Evolutionary conservation across 2,113 vertebrate genomes (phyloP), one percentile per base, ranked within the genome.

Genomic region (Myxocyprinus asiaticus): DNA sequence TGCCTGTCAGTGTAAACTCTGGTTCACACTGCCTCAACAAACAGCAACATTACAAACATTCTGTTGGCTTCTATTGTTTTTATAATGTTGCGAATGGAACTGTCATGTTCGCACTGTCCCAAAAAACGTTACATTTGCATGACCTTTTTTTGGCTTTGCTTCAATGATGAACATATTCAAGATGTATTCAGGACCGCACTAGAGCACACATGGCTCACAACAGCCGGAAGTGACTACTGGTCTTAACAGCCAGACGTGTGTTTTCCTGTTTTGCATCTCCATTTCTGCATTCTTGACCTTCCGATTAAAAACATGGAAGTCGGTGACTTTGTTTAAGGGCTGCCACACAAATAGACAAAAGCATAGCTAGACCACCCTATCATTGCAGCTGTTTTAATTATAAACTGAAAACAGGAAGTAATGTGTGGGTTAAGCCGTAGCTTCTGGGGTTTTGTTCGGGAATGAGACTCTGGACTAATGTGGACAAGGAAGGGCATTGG

Each of bases 141-240:
- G 22, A 33, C 22, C 3, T 33, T 33, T 33, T 33, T 33, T 33
- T 33, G 22, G 22, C 22, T 33, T 33, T 33, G 22, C 22, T 33
- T 33, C 22, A 33, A 33, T 33, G 22, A 3, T 1, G 22, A 33
- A 1, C 22, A 33, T 33, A 33, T 33, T 33, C 22, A 33, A 33
- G 22, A 33, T 33, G 22, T 33, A 33, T 33, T 33, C 22, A 3
- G 22, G 22, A 33, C 22, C 22, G 22, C 22, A 33, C 22, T 33
- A 33, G 22, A 33, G 3, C 22, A 33, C 22, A 33, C 22, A 8
- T 58, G 14, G 7, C 55, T 58, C n/a, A 47, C 48, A 79, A 67
- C 82, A 83, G 61, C 64, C 87, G 89, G 89, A 92, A 89, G 79
- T 87, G 84, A 85, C 84, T 80, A 56, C 81, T 70, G 15, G 74